phyloP scores from a whole-genome alignment of 2,113 vertebrate genomes.

The Myotis lucifugus region DNA sequence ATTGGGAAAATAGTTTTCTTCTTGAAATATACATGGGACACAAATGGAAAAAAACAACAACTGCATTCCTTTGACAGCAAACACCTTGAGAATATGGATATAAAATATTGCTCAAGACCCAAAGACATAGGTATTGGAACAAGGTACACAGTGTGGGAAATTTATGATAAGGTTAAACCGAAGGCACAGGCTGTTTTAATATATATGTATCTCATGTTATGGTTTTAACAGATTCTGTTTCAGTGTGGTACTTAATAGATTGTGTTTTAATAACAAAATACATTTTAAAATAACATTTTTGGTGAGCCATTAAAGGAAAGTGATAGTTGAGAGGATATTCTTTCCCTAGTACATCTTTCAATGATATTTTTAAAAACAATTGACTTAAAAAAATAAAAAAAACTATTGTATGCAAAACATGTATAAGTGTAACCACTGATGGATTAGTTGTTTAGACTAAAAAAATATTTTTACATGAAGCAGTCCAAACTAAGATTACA shows the following conservation, averaged over 20 bases:
- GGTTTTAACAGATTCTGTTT: conserved; percentile 32
- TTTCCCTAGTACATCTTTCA: conserved; percentile 11
- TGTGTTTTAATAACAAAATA: conserved; percentile 49
- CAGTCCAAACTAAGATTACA: background rate
- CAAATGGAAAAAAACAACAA: background rate
- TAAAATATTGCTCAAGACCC: conserved; percentile 8
- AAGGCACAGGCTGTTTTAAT: conserved; percentile 61
- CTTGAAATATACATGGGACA: conserved; percentile 45
- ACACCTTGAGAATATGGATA: conserved; percentile 20
- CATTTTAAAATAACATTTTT: conserved; percentile 39
- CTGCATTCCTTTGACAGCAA: conserved; percentile 50
- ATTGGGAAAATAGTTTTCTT: conserved; percentile 46
- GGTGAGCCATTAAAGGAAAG: conserved; percentile 4
- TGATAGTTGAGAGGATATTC: background rate
- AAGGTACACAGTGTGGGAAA: background rate
- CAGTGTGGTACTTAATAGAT: conserved; percentile 25
- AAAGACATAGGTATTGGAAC: conserved; percentile 4
- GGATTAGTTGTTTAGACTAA: conserved; percentile 16
- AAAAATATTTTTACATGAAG: background rate
- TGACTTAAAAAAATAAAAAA: conserved; percentile 46
- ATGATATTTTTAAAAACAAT: conserved; percentile 8
- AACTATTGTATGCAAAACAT: background rate
- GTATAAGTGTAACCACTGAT: background rate
- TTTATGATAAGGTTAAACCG: background rate
- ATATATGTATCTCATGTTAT: background rate